Percentiles rank a stretch among this genome's conserved stretches.
Conservation (phyloP, 1,140 invertebrate genomes). For the Aphidius ervi region DNA sequence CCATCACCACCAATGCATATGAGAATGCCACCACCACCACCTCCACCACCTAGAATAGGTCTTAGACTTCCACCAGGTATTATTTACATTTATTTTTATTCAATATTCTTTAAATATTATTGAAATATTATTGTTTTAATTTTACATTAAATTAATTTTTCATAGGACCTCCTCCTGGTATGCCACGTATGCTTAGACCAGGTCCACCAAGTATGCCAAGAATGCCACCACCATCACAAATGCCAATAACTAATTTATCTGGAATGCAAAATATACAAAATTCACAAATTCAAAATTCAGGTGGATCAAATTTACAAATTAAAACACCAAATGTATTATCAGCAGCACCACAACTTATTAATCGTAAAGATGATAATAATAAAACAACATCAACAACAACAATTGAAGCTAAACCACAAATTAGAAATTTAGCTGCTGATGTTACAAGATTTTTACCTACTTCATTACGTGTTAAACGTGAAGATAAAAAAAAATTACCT, state of each 20-base stretch:
- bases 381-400: constrained; percentile 63
- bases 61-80: constrained; percentile 51
- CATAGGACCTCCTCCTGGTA: constrained; percentile 53
- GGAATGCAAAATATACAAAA: constrained; percentile 35
- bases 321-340: constrained; percentile 72
- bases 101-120: constrained; percentile 8
- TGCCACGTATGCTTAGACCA: constrained; percentile 58
- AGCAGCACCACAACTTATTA: constrained; percentile 78
- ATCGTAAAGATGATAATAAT: constrained; percentile 59
- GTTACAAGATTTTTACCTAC: constrained; percentile 93
- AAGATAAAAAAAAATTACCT: constrained; percentile 61
- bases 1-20: constrained; percentile 51
- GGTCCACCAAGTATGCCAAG: constrained; percentile 53
- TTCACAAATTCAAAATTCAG: constrained; percentile 40
- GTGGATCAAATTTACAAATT: constrained; percentile 35
- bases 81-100: neutral
- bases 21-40: constrained; percentile 58
- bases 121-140: constrained; percentile 1
- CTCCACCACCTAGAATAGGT: constrained; percentile 52
- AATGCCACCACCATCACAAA: constrained; percentile 56
- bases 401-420: constrained; percentile 93
- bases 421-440: constrained; percentile 89
- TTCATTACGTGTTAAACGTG: constrained; percentile 82
- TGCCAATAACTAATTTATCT: constrained; percentile 42
- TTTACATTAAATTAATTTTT: constrained; percentile 7